phyloP scores from a whole-genome alignment of 23 tunicate genomes.

The Clavelina lepadiformis region DNA sequence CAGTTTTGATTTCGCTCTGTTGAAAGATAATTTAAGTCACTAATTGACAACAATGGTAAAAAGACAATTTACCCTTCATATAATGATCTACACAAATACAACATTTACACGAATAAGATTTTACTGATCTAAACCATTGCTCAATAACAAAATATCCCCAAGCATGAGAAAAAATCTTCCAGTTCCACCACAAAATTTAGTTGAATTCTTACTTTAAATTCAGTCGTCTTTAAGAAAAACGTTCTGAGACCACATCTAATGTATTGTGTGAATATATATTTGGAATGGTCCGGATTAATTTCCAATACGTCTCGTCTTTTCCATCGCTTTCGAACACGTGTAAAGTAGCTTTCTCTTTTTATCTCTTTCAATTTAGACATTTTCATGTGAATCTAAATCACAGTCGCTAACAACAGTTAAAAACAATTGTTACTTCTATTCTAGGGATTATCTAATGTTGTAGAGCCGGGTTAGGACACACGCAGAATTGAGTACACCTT shows the following conservation, averaged over 20 bases:
- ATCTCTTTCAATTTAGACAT: conserved; percentile 35
- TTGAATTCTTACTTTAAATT: too few species aligned
- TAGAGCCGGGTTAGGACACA: too few species aligned
- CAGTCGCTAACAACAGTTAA: too few species aligned
- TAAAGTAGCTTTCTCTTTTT: conserved; percentile 79
- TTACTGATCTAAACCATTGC: too few species aligned
- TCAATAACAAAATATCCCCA: too few species aligned
- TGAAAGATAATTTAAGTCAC: not conserved
- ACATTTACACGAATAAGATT: too few species aligned
- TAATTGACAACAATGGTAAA: not conserved
- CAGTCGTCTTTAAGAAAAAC: conserved; percentile 1
- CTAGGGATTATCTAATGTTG: too few species aligned
- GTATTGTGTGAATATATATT: conserved; percentile 56
- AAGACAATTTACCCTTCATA: not conserved
- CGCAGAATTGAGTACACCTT: too few species aligned
- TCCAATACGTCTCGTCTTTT: conserved; percentile 56
- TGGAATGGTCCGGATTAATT: conserved; percentile 52
- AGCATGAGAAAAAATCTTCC: not conserved
- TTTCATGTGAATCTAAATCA: too few species aligned
- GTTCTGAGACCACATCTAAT: conserved; percentile 38
- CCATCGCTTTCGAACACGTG: conserved; percentile 59
- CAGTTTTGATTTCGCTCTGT: not conserved
- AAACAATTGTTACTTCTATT: too few species aligned
- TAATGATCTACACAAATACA: too few species aligned
- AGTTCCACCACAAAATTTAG: too few species aligned